Base-by-base conservation (phyloP, 2,113 vertebrate genomes). In the Tachuris rubrigastra region DNA sequence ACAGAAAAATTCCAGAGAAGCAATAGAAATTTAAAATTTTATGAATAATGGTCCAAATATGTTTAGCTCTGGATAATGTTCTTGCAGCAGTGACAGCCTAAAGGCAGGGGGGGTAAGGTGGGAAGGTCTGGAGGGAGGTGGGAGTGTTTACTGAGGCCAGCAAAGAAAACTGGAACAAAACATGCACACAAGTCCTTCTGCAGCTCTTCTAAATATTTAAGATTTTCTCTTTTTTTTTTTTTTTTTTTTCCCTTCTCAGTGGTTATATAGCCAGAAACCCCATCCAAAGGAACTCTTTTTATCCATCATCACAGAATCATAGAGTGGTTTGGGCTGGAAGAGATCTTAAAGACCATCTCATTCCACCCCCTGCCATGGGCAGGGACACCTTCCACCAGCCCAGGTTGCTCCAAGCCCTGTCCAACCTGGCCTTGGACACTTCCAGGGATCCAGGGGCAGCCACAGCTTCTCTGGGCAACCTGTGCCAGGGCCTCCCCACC, bases 321-420 rank as follows among this genome's bases (percentile, higher is more conserved):
- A 22, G 60, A 41, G 14, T 14, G 13, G 27, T 41, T 31, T 63
- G 39, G 27, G 19, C 20, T 28, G 18, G 39, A 63, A 63, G 18
- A 8, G 28, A 63, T 14, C 60, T 63, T 63, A 42, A 63, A 42
- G 28, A 9, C 6, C 6, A 14, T 63, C 19, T 10, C 3, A 8
- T 42, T 20, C 60, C 37, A 41, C 18, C 18, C 14, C 27, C 19
- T 42, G 12, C 19, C 60, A 31, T 14, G 39, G 27, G 19, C 28
- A 63, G 39, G 39, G 60, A 30, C 56, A 41, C 2, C 12, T 63
- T 2, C 47, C 55, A 27, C n/a, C 4, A 0, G 3, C 25, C 41
- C 71, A 41, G 47, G 28, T 0, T 55, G n/a, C 24, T 41, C 62
- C 53, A 4, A 39, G 3, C 23, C 8, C 18, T 0, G 0, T 33